Conservation (phyloP, 2,888 invertebrate genomes). For the Orchestes rusci region DNA sequence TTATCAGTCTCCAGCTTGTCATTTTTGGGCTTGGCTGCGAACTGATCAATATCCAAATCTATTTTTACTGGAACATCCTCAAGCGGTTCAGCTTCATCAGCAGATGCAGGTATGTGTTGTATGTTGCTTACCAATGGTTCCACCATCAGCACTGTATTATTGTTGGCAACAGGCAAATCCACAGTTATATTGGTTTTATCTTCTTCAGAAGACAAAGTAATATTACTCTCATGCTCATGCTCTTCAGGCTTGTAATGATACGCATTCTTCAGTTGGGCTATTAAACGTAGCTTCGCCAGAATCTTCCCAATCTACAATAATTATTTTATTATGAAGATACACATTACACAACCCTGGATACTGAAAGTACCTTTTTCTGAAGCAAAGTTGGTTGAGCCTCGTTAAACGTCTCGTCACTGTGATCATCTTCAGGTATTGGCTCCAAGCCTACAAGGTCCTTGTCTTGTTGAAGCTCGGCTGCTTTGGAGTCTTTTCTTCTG, state of each 20-base stretch:
- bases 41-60: conserved; percentile 21
- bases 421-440: conserved; percentile 3
- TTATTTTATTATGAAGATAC: neutral
- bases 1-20: conserved; percentile 9
- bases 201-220: conserved; percentile 9
- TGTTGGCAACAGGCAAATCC: neutral
- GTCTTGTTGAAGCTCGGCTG: conserved; percentile 13
- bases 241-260: conserved; percentile 15
- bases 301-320: conserved; percentile 24
- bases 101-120: conserved; percentile 5
- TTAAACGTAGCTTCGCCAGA: conserved; percentile 24
- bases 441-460: conserved; percentile 8
- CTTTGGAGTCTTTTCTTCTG: conserved; percentile 17
- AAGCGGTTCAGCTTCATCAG: neutral
- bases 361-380: conserved; percentile 22
- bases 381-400: conserved; percentile 26
- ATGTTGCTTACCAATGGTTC: neutral
- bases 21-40: too few relatives aligned
- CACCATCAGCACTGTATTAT: neutral
- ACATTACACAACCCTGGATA: too few relatives aligned
- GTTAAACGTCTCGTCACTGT: conserved; percentile 12
- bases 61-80: conserved; percentile 20
- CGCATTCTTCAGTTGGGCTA: conserved; percentile 22
- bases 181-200: neutral
- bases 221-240: conserved; percentile 9